A percentile compares a stretch with the other conserved stretches of the same genome.
phyloP scores from a whole-genome alignment of 2,113 vertebrate genomes.

The Lethenteron reissneri region DNA sequence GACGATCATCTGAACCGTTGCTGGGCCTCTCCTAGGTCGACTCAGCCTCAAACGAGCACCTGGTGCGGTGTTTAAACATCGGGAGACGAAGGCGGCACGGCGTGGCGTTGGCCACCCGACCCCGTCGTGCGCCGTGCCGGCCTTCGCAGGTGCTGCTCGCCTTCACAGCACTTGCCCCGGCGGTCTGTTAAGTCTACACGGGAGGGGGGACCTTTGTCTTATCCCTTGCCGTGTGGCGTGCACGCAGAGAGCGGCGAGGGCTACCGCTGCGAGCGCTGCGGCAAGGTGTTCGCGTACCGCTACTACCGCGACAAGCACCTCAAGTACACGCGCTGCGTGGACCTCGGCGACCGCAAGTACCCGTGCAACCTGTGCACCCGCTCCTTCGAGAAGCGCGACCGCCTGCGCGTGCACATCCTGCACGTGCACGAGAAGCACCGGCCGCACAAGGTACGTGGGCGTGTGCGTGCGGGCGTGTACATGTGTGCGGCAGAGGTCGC shows the following conservation, averaged over 20 bases:
- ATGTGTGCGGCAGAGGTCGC: neutral
- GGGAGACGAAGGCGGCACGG: too few species aligned
- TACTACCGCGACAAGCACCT: constrained; percentile 94
- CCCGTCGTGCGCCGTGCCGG: too few species aligned
- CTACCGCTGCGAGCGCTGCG: constrained; percentile 78
- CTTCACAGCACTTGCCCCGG: too few species aligned
- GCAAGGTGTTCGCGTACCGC: constrained; percentile 82
- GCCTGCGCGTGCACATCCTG: constrained; percentile 69
- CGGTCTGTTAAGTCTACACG: too few species aligned
- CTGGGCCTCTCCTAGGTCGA: too few species aligned
- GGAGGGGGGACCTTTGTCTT: neutral
- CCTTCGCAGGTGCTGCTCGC: too few species aligned
- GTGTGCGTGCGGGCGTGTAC: too few species aligned
- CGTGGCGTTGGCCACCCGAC: too few species aligned
- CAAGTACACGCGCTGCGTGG: constrained; percentile 89
- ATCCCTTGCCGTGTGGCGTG: constrained; percentile 1
- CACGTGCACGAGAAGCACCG: constrained; percentile 92
- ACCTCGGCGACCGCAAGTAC: constrained; percentile 75
- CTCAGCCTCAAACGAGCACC: too few species aligned
- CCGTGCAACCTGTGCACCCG: constrained; percentile 74
- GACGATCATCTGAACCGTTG: too few species aligned
- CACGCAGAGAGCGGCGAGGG: constrained; percentile 47
- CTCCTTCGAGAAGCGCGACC: constrained; percentile 82
- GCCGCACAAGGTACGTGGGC: constrained; percentile 54
- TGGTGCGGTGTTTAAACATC: too few species aligned